Evolutionary conservation across 2,888 invertebrate species (phyloP).

Genomic region (Erebia ligea): DNA sequence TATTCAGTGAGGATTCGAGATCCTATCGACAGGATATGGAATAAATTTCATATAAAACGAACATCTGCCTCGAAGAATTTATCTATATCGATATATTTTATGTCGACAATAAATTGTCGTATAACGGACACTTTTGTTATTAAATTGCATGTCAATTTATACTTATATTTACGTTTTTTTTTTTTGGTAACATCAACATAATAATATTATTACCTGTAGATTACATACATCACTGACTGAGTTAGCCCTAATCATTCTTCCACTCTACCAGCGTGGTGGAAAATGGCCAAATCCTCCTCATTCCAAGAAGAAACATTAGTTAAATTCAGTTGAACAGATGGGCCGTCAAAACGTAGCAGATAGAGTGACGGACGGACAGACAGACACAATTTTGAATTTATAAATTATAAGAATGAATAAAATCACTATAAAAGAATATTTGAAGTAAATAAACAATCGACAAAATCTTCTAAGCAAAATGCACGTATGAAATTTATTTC

Average conservation of each 20-base stretch:
- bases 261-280: too few relatives aligned
- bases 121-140: constrained; percentile 22
- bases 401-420: too few relatives aligned
- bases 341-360: too few relatives aligned
- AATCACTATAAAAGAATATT: neutral
- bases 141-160: constrained; percentile 18
- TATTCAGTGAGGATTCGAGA: constrained; percentile 46
- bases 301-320: too few relatives aligned
- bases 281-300: too few relatives aligned
- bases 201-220: neutral
- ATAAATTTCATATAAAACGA: constrained; percentile 47
- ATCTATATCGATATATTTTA: constrained; percentile 37
- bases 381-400: too few relatives aligned
- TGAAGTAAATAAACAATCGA: constrained; percentile 33
- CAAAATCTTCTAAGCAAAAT: constrained; percentile 37
- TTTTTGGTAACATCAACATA: neutral
- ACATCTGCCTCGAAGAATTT: constrained; percentile 41
- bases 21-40: constrained; percentile 49
- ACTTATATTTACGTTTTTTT: neutral
- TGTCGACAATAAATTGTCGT: constrained; percentile 24
- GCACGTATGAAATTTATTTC: constrained; percentile 46
- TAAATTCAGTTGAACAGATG: too few relatives aligned
- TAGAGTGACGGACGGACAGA: too few relatives aligned
- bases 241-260: too few relatives aligned
- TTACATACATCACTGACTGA: too few relatives aligned